Conservation (phyloP, 1,140 invertebrate species). For the Lasaia peninsularis region DNA sequence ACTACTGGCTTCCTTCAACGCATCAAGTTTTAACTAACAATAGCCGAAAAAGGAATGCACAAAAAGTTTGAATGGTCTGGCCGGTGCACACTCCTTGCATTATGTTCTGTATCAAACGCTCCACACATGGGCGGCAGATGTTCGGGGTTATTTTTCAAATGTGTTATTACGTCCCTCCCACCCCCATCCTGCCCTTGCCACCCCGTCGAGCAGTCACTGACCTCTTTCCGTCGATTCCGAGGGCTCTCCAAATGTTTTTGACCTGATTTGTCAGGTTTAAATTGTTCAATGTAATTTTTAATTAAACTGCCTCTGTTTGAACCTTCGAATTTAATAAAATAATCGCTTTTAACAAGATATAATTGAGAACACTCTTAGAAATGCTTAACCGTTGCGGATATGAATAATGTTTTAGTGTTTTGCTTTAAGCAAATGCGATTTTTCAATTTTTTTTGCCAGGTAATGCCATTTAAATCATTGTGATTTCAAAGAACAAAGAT, state of each 20-base stretch:
- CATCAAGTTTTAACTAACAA: not conserved
- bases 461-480: not conserved
- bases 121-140: slow-evolving; percentile 72
- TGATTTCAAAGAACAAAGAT: not conserved
- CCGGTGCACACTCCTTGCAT: slow-evolving; percentile 61
- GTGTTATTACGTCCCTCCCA: slow-evolving; percentile 58
- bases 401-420: too few species aligned
- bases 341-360: too few species aligned
- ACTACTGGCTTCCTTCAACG: not conserved
- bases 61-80: slow-evolving; percentile 40
- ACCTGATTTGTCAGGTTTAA: slow-evolving; percentile 49
- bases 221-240: slow-evolving; percentile 54
- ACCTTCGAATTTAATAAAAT: too few species aligned
- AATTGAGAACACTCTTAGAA: too few species aligned
- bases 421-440: slow-evolving; percentile 1
- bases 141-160: slow-evolving; percentile 68
- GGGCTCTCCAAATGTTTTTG: slow-evolving; percentile 53
- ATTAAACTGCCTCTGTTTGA: too few species aligned
- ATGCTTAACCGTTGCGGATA: too few species aligned
- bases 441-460: not conserved
- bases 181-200: slow-evolving; percentile 39
- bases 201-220: slow-evolving; percentile 67
- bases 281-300: too few species aligned
- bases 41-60: slow-evolving; percentile 36
- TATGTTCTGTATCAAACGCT: slow-evolving; percentile 56